Evolutionary conservation across 2,113 vertebrate species (phyloP).

Genomic region (Peucedramus taeniatus): DNA sequence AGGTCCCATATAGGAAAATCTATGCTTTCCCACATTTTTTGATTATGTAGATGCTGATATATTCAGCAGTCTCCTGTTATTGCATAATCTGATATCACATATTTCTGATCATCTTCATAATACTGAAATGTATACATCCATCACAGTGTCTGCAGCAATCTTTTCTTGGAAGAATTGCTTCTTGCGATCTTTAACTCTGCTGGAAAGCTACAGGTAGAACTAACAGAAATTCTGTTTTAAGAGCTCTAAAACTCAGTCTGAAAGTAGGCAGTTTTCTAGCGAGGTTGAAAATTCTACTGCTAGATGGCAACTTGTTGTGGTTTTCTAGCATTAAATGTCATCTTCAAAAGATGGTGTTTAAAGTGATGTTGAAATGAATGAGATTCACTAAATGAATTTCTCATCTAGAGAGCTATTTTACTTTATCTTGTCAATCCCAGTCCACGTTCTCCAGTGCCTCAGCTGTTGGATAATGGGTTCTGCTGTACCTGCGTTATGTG

Average conservation of each 20-base stretch:
- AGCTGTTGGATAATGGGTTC: neutral
- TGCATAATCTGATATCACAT: neutral
- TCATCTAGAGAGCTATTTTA: neutral
- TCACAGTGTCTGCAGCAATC: neutral
- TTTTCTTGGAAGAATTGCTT: neutral
- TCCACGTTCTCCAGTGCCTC: rapidly evolving
- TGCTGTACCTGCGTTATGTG: neutral
- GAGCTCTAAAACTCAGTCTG: neutral
- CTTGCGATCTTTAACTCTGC: neutral
- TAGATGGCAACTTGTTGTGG: rapidly evolving
- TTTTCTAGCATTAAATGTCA: neutral
- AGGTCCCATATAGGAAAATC: neutral
- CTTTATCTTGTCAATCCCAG: neutral
- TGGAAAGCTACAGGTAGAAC: neutral
- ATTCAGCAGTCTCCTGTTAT: neutral
- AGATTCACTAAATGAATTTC: neutral
- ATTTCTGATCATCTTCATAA: neutral
- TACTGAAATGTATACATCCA: neutral
- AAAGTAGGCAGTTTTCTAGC: neutral
- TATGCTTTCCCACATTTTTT: neutral
- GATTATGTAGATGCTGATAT: neutral
- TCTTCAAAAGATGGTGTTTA: neutral
- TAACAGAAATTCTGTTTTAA: neutral
- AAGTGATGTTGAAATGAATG: neutral
- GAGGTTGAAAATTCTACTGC: neutral